Conservation (phyloP, 2,113 vertebrate species). For the Trichomycterus rosablanca region DNA sequence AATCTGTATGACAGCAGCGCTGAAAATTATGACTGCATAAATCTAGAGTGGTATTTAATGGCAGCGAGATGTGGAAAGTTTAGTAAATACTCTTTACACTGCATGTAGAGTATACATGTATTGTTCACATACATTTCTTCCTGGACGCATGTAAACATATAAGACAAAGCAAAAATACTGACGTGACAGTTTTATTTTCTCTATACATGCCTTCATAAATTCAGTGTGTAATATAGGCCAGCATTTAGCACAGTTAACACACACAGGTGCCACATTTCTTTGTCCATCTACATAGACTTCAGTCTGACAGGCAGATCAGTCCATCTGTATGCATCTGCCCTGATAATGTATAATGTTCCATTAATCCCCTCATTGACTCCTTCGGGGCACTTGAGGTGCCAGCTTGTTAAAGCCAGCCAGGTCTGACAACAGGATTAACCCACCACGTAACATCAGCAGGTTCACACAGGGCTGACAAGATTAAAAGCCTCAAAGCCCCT, state of each 20-base stretch:
- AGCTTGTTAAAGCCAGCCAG: neutral
- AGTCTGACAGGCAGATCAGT: neutral
- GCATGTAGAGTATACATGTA: conserved; percentile 36
- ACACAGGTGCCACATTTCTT: neutral
- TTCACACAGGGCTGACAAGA: neutral
- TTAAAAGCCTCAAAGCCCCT: neutral
- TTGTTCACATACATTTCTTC: conserved; percentile 46
- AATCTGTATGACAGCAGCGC: neutral
- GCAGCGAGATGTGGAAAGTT: conserved; percentile 5
- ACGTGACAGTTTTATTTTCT: too few relatives aligned
- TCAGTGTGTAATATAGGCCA: too few relatives aligned
- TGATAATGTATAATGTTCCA: neutral
- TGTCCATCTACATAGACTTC: neutral
- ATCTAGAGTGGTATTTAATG: conserved; percentile 1
- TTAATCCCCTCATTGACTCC: conserved; percentile 16
- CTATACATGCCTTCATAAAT: too few relatives aligned
- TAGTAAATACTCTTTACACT: conserved; percentile 32
- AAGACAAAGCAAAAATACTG: too few relatives aligned
- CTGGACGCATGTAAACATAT: too few relatives aligned
- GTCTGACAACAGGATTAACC: conserved; percentile 15
- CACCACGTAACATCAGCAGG: conserved; percentile 17
- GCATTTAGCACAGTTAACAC: neutral
- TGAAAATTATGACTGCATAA: neutral
- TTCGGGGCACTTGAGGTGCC: neutral
- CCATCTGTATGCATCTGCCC: neutral